These are phyloP conservation scores for Enteromius fasciolatus DNA, from an alignment of 2,797 vertebrate genomes.

Conservation along the genomic window DNA sequence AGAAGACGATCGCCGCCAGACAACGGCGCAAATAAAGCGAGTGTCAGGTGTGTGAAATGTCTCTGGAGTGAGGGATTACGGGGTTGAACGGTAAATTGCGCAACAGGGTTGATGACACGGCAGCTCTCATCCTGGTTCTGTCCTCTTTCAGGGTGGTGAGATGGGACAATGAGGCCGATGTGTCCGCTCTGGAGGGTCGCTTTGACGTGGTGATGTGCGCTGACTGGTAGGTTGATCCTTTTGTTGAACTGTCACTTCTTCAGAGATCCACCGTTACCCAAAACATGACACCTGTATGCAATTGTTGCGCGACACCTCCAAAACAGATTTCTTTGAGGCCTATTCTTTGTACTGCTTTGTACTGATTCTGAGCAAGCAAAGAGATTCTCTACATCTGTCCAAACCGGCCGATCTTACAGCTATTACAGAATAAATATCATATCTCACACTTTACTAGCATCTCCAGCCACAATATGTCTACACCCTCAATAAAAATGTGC, in stretches of 20 bases:
- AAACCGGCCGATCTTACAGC: background rate
- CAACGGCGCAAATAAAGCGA: constrained; percentile 53
- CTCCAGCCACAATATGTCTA: constrained; percentile 81
- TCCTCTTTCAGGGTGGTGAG: constrained; percentile 87
- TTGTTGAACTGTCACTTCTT: constrained; percentile 30
- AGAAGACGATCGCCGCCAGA: constrained; percentile 33
- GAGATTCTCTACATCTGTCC: constrained; percentile 17
- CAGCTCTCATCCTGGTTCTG: constrained; percentile 36
- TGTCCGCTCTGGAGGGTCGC: constrained; percentile 92
- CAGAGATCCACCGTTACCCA: background rate
- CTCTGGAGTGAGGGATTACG: constrained; percentile 7
- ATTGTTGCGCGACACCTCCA: background rate
- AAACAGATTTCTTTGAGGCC: background rate
- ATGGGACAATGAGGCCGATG: constrained; percentile 96
- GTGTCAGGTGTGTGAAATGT: constrained; percentile 42
- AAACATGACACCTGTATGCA: constrained; percentile 3
- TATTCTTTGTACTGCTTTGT: background rate
- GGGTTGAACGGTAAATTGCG: constrained; percentile 31
- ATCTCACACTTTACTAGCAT: constrained; percentile 50
- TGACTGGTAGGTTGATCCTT: constrained; percentile 90
- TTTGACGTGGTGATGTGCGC: constrained; percentile 98
- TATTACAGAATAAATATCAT: constrained; percentile 54
- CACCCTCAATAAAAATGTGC: constrained; percentile 84
- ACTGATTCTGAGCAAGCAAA: background rate
- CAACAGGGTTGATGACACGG: constrained; percentile 30